Evolutionary conservation across 2,797 vertebrate genomes (phyloP), one percentile per base, ranked within the genome.

Genomic region (Lithobates pipiens): DNA sequence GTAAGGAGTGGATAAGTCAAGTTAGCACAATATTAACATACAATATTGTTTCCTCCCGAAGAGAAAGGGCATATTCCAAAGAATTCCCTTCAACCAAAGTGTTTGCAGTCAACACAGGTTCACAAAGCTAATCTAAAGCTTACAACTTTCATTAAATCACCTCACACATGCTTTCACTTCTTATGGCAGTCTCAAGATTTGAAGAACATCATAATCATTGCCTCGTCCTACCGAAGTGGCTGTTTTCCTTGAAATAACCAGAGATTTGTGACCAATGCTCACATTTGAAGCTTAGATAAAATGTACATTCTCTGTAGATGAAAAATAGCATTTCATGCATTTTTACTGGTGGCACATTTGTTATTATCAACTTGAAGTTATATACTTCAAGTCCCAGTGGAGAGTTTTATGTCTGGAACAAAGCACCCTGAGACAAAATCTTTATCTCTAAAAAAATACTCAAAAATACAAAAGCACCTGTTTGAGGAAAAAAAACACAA

Each of bases 171-270:
- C 61, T 65, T 65, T 10, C 61, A 23, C 61, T 65, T 65, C 21
- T 65, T 25, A 65, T 65, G n/a, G 10, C n/a, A 65, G 61, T 65
- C n/a, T 65, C 61, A 10, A 9, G 61, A 25, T 25, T 65, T 65
- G 61, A 65, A 65, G n/a, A 65, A 65, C 8, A 65, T 65, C 61
- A 65, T n/a, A 65, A 65, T 65, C 61, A 65, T 65, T 65, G 61
- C 61, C 61, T 65, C 23, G 5, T 65, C 8, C 23, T 25, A 65
- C n/a, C n/a, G 23, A 25, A 65, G 61, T 65, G n/a, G 61, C 25
- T 25, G n/a, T 65, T 65, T 65, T 25, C 61, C 61, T 65, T 65
- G 61, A 65, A 65, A 65, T 65, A 65, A n/a, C 61, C 25, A 25
- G 61, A 65, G 61, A 65, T 65, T 65, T 65, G 61, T 65, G 23